Conservation (phyloP, 2,888 invertebrate genomes). For the Celastrina argiolus region DNA sequence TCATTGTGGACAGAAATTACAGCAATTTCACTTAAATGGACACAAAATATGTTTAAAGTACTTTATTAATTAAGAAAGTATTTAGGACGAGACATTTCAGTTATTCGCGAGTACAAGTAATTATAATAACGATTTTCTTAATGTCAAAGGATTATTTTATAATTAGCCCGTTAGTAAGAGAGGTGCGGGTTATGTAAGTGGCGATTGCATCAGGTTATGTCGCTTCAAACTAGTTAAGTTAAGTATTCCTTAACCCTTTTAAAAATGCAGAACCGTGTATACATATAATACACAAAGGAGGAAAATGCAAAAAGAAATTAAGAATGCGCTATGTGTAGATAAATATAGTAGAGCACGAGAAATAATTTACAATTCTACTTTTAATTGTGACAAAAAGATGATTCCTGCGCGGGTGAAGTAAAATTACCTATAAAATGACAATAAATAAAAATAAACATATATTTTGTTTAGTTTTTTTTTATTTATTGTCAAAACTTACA, state of each 20-base stretch:
- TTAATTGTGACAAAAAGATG: too few species aligned
- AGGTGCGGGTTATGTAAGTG: neutral
- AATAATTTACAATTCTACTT: too few species aligned
- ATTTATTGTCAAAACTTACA: too few species aligned
- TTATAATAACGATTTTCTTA: conserved; percentile 23
- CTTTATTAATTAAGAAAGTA: conserved; percentile 16
- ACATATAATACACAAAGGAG: neutral
- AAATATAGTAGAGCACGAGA: too few species aligned
- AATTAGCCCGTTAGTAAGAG: conserved; percentile 28
- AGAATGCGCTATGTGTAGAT: too few species aligned
- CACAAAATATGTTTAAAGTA: neutral
- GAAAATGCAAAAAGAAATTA: too few species aligned
- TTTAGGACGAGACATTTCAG: conserved; percentile 17
- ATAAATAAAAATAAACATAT: too few species aligned
- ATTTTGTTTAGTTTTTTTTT: too few species aligned
- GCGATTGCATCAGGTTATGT: neutral
- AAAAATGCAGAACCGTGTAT: neutral
- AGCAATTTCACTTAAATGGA: conserved; percentile 9
- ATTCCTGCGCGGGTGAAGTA: too few species aligned
- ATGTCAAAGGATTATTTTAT: conserved; percentile 31
- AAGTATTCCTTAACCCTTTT: neutral
- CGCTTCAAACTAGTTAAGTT: neutral
- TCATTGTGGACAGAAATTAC: neutral
- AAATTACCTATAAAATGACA: too few species aligned
- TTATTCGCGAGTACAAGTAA: neutral